Evolutionary conservation across 2,797 vertebrate genomes (phyloP).

Genomic region (Gallinago solitaria): DNA sequence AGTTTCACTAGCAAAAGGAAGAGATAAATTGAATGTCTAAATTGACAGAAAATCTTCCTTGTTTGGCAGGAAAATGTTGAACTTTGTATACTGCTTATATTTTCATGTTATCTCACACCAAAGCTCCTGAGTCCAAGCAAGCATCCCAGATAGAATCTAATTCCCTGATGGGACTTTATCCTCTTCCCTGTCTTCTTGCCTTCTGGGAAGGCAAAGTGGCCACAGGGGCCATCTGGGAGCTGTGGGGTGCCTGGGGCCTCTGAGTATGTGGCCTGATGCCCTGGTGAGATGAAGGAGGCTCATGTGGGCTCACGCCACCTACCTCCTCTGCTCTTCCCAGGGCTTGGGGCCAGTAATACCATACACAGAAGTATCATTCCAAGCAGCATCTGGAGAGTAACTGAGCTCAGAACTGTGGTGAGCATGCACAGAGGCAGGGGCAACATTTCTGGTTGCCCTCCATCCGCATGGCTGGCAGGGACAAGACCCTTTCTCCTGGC

Average conservation of each 20-base stretch:
- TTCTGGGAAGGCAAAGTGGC: neutral
- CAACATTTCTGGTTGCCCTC: neutral
- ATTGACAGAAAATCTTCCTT: neutral
- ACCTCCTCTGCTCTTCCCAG: neutral
- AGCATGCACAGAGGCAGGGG: neutral
- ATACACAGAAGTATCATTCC: neutral
- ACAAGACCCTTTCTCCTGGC: neutral
- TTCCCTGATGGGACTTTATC: neutral
- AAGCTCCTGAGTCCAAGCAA: neutral
- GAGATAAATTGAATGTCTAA: neutral
- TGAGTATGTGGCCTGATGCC: rapidly evolving
- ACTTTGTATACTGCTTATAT: neutral
- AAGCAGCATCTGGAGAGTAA: neutral
- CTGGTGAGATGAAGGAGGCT: neutral
- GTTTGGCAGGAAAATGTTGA: neutral
- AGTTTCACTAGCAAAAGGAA: neutral
- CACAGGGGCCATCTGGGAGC: neutral
- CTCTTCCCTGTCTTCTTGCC: neutral
- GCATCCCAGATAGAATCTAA: neutral
- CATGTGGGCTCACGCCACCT: neutral
- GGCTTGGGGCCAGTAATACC: neutral
- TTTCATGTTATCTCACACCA: neutral
- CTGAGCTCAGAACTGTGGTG: neutral
- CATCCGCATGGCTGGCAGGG: neutral
- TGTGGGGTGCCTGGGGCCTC: neutral